These are phyloP conservation scores for Harpalus rufipes DNA, from an alignment of 2,888 invertebrate genomes.

Conservation along the genomic window DNA sequence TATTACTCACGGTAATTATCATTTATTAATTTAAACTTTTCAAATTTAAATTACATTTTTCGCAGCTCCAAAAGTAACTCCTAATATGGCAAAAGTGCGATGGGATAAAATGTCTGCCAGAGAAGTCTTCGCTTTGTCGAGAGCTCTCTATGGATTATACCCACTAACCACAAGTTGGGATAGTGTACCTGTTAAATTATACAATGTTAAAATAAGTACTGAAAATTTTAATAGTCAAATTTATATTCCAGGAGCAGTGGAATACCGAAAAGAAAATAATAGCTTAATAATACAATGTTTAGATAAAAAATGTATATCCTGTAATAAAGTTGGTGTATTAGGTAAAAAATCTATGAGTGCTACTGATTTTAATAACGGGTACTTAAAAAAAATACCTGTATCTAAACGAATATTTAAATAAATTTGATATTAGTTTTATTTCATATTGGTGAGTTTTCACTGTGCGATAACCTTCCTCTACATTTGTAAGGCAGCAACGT, in stretches of 20 bases:
- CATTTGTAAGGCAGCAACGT: too few species aligned
- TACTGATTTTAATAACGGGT: slow-evolving; percentile 92
- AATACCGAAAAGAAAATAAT: slow-evolving; percentile 81
- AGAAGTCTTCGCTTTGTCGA: slow-evolving; percentile 84
- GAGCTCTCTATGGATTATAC: slow-evolving; percentile 84
- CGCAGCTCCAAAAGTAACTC: slow-evolving; percentile 87
- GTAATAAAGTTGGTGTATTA: slow-evolving; percentile 82
- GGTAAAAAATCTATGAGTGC: slow-evolving; percentile 87
- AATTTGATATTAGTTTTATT: slow-evolving; percentile 64
- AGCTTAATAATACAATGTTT: slow-evolving; percentile 84
- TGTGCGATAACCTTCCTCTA: too few species aligned
- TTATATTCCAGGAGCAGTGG: slow-evolving; percentile 79
- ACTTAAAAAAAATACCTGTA: slow-evolving; percentile 81
- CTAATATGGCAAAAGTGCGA: slow-evolving; percentile 81
- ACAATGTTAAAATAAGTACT: slow-evolving; percentile 74
- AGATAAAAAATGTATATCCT: slow-evolving; percentile 82
- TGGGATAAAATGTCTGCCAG: slow-evolving; percentile 84
- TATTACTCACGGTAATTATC: slow-evolving; percentile 84
- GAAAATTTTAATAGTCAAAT: slow-evolving; percentile 6
- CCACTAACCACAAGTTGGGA: slow-evolving; percentile 82
- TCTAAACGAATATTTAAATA: slow-evolving; percentile 75
- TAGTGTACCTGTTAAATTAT: slow-evolving; percentile 81
- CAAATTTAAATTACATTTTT: slow-evolving; percentile 70
- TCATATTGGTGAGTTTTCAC: not conserved
- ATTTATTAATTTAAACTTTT: slow-evolving; percentile 5